Evolutionary conservation across 2,797 vertebrate species (phyloP).

Genomic region (Protosalanx chinensis): DNA sequence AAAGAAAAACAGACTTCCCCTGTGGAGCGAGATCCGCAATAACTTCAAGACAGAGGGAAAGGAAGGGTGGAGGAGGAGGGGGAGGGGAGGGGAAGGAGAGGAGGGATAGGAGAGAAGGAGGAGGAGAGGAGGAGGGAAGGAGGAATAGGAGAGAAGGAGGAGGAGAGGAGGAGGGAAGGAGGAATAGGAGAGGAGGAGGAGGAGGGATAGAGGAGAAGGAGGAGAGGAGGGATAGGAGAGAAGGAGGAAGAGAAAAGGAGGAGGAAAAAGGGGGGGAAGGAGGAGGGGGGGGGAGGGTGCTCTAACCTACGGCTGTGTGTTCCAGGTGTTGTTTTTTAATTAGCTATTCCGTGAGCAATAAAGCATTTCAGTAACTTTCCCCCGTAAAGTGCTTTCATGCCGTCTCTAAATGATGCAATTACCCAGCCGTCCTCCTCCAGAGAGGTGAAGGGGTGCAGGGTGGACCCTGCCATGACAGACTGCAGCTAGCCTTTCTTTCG

Average conservation of each 20-base stretch:
- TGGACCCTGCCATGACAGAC: not conserved
- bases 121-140: constrained; percentile 21
- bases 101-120: not conserved
- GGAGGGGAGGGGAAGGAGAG: not conserved
- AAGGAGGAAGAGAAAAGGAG: too few relatives aligned
- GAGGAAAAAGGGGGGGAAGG: constrained; percentile 10
- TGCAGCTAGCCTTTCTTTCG: too few relatives aligned
- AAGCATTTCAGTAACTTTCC: constrained; percentile 70
- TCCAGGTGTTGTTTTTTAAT: constrained; percentile 81
- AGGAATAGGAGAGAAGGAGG: too few relatives aligned
- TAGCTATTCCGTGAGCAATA: constrained; percentile 74
- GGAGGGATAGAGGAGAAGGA: constrained; percentile 15
- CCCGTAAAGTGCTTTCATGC: constrained; percentile 76
- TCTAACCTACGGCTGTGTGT: constrained; percentile 32
- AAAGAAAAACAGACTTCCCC: constrained; percentile 67
- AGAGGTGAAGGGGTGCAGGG: not conserved
- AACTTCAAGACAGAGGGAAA: constrained; percentile 22
- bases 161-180: constrained; percentile 5
- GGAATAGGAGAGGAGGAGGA: not conserved
- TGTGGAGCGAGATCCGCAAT: constrained; percentile 26
- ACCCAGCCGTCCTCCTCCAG: constrained; percentile 54
- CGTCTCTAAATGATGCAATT: constrained; percentile 80
- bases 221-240: constrained; percentile 6
- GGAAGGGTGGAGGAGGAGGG: too few relatives aligned
- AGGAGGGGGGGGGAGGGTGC: constrained; percentile 18